Evolutionary conservation across 2,888 invertebrate species (phyloP).

Genomic region (Eilema sororculum): DNA sequence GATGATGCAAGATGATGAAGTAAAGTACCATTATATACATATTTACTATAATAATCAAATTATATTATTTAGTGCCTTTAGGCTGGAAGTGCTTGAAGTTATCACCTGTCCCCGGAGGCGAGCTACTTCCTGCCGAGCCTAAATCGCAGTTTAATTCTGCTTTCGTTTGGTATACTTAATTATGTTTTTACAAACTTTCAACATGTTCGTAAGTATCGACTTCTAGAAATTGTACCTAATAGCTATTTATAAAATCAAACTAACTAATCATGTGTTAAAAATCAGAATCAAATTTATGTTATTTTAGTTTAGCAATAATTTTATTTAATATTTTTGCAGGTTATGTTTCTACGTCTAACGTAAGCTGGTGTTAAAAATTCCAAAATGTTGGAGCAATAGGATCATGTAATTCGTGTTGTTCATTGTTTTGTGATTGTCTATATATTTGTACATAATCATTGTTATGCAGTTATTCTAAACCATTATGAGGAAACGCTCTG

Average conservation of each 20-base stretch:
- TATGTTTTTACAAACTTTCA: not conserved
- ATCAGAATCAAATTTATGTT: no score
- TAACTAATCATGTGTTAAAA: no score
- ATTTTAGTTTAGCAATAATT: not conserved
- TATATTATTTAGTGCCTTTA: not conserved
- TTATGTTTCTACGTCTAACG: not conserved
- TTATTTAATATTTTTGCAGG: not conserved
- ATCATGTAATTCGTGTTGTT: not conserved
- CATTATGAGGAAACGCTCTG: not conserved
- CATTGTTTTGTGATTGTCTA: constrained; percentile 9
- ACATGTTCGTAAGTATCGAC: not conserved
- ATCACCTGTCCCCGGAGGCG: not conserved
- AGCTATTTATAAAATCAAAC: no score
- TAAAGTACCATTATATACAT: no score
- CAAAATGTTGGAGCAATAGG: constrained; percentile 1
- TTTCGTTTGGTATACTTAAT: not conserved
- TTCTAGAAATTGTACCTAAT: not conserved
- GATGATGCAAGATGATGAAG: no score
- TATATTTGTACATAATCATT: not conserved
- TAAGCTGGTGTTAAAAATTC: not conserved
- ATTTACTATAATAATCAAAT: no score
- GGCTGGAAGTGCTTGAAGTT: not conserved
- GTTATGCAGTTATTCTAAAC: not conserved
- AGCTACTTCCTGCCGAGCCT: not conserved
- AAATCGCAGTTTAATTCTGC: not conserved